Base-by-base conservation (phyloP, 30 jellyfish, hydroid and myxozoan species). In the Hydractinia symbiolongicarpus region DNA sequence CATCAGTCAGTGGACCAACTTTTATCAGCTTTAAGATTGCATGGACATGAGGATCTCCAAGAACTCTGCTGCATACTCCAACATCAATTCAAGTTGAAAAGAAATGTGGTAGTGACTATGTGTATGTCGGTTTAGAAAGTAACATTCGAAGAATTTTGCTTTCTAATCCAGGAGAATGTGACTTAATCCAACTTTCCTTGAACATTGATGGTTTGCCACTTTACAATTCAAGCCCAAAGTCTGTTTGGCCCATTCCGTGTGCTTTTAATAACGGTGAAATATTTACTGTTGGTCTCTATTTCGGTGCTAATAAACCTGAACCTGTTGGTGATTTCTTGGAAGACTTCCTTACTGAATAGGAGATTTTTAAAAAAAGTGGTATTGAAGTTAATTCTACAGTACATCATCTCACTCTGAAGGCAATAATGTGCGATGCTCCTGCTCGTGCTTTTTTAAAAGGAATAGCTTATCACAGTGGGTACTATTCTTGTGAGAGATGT, bases 361-460 rank as follows among this genome's bases (percentile, higher is more conserved):
- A 60, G 53, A 56, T 69, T 15, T 6, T 86, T 50, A 67, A 21
- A 55, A 49, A 72, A 50, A 49, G 61, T 79, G 85, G 90, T 57
- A 16, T 72, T 50, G 11, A 17, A 53, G 44, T 53, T 66, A 62
- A 60, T 53, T 82, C 53, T 20, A 50, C 61, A 54, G 50, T 30
- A n/a, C 55, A 50, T 21, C 49, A 61, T 20, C 76, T 86, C 19
- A 61, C 17, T 13, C 55, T 60, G 21, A 55, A 72, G 15, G 60
- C 76, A 13, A 21, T 82, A 55, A 55, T 61, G 49, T 84, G 88
- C 78, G 94, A 84, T 84, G 94, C 94, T 19, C 94, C 94, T 11
- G 90, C 84, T 19, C 71, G 94, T 54, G 78, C 83, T n/a, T 84
- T 84, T 78, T 50, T 84, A 17, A 84, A 61, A 69, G 16, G 78